Evolutionary conservation across 2,888 invertebrate species (phyloP).

Genomic region (Oasisia sp.): DNA sequence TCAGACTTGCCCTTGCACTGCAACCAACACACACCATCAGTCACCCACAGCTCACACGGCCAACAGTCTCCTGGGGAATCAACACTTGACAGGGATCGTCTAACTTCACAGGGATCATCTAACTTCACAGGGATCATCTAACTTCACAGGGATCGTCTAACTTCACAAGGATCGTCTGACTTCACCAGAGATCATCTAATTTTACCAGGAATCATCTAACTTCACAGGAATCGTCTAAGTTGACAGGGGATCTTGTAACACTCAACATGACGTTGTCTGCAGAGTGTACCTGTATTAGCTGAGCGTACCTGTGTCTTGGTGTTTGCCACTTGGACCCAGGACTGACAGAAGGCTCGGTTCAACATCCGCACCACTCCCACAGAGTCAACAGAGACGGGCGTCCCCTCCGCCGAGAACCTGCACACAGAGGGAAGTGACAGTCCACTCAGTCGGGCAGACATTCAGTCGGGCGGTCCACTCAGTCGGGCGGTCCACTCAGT

Average conservation of each 20-base stretch:
- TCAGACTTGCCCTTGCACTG: constrained; percentile 75
- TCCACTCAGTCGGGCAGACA: neutral
- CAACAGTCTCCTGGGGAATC: neutral
- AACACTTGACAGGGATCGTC: too few species aligned
- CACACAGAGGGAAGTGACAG: constrained; percentile 57
- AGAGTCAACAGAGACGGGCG: constrained; percentile 81
- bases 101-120: too few species aligned
- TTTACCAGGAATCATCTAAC: too few species aligned
- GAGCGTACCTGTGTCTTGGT: constrained; percentile 68
- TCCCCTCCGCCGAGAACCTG: constrained; percentile 85
- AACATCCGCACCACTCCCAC: constrained; percentile 80
- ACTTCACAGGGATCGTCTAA: too few species aligned
- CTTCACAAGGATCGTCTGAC: too few species aligned
- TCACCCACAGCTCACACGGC: neutral
- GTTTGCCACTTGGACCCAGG: constrained; percentile 86
- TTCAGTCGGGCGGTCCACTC: neutral
- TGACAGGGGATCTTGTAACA: too few species aligned
- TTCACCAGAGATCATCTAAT: too few species aligned
- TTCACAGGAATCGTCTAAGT: too few species aligned
- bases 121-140: too few species aligned
- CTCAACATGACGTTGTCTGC: neutral
- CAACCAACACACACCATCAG: constrained; percentile 31
- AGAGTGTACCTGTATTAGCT: neutral
- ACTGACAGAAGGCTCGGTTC: constrained; percentile 72
- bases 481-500: too few species aligned